Percentiles rank a stretch among this genome's conserved stretches.
Evolutionary conservation across 2,113 vertebrate species (phyloP).

Genomic region (Periophthalmus modestus): DNA sequence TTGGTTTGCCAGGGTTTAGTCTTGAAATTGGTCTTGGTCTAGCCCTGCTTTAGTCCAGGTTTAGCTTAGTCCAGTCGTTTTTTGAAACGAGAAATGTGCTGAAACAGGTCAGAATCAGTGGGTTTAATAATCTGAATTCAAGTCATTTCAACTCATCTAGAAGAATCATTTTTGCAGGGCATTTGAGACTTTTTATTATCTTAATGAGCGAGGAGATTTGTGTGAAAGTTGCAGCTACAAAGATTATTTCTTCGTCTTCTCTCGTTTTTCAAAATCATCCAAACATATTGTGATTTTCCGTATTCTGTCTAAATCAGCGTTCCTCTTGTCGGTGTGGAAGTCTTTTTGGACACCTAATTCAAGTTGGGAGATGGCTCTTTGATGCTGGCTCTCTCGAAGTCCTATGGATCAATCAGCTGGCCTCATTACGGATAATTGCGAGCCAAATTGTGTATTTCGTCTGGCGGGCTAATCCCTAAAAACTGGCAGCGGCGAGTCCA

Average conservation of each 20-base stretch:
- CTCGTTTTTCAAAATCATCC: neutral
- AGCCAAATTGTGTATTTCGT: conserved; percentile 9
- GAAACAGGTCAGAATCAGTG: neutral
- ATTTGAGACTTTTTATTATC: neutral
- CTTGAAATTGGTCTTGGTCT: neutral
- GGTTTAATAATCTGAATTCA: neutral
- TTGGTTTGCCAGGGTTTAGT: too few relatives aligned
- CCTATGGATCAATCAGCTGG: neutral
- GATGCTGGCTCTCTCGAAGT: neutral
- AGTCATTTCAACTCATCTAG: neutral
- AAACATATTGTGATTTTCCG: neutral
- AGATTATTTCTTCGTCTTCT: neutral
- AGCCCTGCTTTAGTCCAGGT: too few relatives aligned
- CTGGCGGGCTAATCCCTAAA: neutral
- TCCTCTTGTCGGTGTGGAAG: neutral
- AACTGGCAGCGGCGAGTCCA: neutral
- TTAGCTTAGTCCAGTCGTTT: neutral
- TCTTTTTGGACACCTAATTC: neutral
- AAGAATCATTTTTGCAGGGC: neutral
- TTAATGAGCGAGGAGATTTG: neutral
- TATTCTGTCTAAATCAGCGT: neutral
- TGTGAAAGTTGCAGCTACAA: neutral
- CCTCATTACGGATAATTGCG: neutral
- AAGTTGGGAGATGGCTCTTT: conserved; percentile 1
- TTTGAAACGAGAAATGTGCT: too few relatives aligned